These are phyloP conservation scores for Poecile montanus DNA, from an alignment of 2,797 vertebrate genomes.

Conservation along the genomic window DNA sequence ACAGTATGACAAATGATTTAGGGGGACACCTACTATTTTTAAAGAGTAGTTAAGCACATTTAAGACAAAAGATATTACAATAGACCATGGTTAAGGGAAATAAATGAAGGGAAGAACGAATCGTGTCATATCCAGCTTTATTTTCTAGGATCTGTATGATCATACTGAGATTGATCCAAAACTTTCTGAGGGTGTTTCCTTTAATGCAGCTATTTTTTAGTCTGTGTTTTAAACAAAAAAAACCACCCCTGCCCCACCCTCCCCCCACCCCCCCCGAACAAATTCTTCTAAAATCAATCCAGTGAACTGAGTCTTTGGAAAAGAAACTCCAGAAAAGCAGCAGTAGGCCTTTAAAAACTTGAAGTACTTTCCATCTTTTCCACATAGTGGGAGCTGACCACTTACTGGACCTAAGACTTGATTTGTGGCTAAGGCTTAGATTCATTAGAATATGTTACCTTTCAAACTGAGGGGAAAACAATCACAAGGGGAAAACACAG, in stretches of 20 bases:
- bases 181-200: not conserved
- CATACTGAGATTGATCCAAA: not conserved
- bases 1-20: not conserved
- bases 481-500: not conserved
- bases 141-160: not conserved
- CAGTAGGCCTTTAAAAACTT: not conserved
- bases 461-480: not conserved
- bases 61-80: not conserved
- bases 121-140: not conserved
- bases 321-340: not conserved
- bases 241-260: rapidly evolving
- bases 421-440: not conserved
- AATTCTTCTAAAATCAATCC: not conserved
- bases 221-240: not conserved
- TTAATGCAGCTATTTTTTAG: not conserved
- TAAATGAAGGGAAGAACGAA: not conserved
- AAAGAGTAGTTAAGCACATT: not conserved
- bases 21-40: not conserved
- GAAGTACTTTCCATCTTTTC: not conserved
- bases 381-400: rapidly evolving
- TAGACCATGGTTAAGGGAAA: not conserved
- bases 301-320: not conserved
- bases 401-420: not conserved
- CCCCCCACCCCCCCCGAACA: rapidly evolving
- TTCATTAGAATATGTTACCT: not conserved